Evolutionary conservation across 2,797 vertebrate species (phyloP), one percentile per base, ranked within the genome.

Genomic region (Acanthopagrus latus): DNA sequence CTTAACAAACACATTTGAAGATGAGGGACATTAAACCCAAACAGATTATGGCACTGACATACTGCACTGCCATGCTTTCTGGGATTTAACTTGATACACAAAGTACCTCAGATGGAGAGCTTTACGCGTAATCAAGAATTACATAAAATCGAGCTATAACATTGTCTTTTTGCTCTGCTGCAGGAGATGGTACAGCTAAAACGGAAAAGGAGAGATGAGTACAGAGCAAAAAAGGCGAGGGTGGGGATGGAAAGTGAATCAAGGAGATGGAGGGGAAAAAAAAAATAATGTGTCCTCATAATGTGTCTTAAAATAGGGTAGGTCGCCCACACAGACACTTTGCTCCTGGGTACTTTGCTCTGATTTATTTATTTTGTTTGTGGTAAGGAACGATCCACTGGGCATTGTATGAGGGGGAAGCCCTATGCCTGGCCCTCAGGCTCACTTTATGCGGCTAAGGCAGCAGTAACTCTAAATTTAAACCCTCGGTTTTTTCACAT

Each of bases 351-450:
- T 85, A 85, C 71, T 87, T 82, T 65, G 71, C 81, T 90, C 71
- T 89, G 89, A 90, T 90, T 92, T 92, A 92, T 94, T 88, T 90
- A 92, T 89, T 90, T 91, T 77, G 82, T 90, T 92, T 89, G 76
- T 79, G 76, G 75, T 81, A 70, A 78, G 74, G 74, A 87, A 64
- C 12, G 44, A 89, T 90, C 83, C 86, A 74, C 54, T 62, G 72
- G 88, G 89, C 71, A 84, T 59, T 78, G 86, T 85, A 81, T 86
- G 71, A 86, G 84, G 84, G 84, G 84, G 73, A 66, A 83, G 80
- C 84, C 87, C 83, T 75, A 43, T 74, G 71, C 58, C 78, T 83
- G 73, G 78, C 80, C 88, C 86, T 68, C 27, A 29, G 79, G 91
- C 87, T 76, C 60, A 89, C 74, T 80, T 80, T 74, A 75, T 78